Evolutionary conservation across 1,140 invertebrate species (phyloP), one percentile per base, ranked within the genome.

Genomic region (Planococcus citri): DNA sequence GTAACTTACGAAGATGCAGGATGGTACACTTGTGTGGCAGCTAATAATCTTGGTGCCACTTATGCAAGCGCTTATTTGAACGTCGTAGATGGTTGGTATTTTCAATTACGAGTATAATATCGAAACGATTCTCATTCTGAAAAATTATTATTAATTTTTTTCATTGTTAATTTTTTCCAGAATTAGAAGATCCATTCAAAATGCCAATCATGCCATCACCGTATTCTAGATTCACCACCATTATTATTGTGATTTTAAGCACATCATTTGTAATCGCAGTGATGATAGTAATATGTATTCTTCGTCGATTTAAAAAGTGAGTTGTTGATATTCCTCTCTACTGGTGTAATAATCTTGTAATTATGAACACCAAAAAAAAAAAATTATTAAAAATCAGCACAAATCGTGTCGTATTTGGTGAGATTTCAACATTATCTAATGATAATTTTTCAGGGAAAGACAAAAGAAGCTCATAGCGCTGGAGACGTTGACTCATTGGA

Each of bases 21-120:
- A 0, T 95, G 90, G 90, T 97, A 97, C 76, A 90, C 90, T 0
- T 98, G 95, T 76, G 82, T 95, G 4, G 93, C 90, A 0, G 83
- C 87, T 2, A 97, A 94, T 77, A 84, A 83, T 41, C 80, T 95
- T 14, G 95, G 95, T 0, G 82, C 82, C 27, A 86, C 87, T 0
- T 85, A 86, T 61, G 84, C 86, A 29, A 91, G 86, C 75, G 91
- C 91, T 14, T 96, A 92, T 78, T 80, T 98, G 1, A 83, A 82
- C 60, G 92, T 98, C 12, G 82, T 92, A 2, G 87, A 92, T 76
- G 84, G 87, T 90, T 80, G 86, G 84, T 84, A 71, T 72, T 17
- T 2, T 22, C 3, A 2, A 17, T 64, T 64, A 64, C 60, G 9
- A 10, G 22, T 12, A 25, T 60, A 17, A 60, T 20, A 60, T 60